Percentiles rank a stretch among this genome's conserved stretches.
phyloP scores from a whole-genome alignment of 2,113 vertebrate genomes.

The Neomonachus schauinslandi region DNA sequence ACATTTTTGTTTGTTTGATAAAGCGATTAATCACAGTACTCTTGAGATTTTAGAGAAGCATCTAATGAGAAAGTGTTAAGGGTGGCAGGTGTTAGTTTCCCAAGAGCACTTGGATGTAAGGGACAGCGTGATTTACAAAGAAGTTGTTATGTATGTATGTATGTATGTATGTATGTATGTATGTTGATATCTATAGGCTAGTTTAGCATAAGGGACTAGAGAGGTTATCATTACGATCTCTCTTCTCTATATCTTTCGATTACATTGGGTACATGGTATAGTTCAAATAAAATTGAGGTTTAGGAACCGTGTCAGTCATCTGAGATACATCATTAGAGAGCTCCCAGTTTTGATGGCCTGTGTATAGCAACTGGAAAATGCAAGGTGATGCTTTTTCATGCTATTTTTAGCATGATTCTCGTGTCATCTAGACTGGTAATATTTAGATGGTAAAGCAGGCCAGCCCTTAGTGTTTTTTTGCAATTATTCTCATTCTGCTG shows the following conservation, averaged over 20 bases:
- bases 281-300: slow-evolving; percentile 12
- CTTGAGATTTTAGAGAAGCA: slow-evolving; percentile 67
- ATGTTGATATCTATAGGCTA: neutral
- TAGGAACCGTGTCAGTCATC: neutral
- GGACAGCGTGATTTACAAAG: slow-evolving; percentile 42
- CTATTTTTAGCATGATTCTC: neutral
- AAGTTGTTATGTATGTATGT: neutral
- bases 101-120: slow-evolving; percentile 42
- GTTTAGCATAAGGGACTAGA: neutral
- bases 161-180: neutral
- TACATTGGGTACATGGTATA: neutral
- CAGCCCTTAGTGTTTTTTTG: neutral
- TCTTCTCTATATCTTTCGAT: neutral
- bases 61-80: slow-evolving; percentile 72
- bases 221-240: neutral
- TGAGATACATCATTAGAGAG: neutral
- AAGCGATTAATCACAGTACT: slow-evolving; percentile 76
- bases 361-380: neutral
- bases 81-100: slow-evolving; percentile 58
- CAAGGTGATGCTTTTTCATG: neutral
- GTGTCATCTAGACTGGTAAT: neutral
- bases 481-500: neutral
- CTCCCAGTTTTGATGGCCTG: neutral
- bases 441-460: neutral
- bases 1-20: slow-evolving; percentile 73